Conservation (phyloP, 2,113 vertebrate species). For the Pseudolaguvia tuberculata region DNA sequence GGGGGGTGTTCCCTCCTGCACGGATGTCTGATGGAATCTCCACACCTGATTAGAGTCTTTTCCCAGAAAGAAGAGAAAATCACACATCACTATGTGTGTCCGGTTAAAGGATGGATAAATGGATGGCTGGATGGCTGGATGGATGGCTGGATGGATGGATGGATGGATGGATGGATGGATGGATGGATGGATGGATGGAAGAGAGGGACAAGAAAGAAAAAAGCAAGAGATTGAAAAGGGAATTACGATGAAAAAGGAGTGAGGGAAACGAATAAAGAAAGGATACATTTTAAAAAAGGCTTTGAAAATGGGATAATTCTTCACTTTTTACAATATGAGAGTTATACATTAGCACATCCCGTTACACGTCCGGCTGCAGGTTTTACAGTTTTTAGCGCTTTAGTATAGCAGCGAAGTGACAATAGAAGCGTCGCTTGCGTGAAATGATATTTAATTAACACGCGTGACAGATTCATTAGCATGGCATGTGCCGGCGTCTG, state of each 20-base stretch:
- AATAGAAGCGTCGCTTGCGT: neutral
- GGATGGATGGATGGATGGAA: no score
- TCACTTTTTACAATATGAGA: neutral
- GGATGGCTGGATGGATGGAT: no score
- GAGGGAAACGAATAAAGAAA: no score
- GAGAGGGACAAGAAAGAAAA: no score
- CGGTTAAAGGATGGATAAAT: no score
- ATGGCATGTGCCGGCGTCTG: neutral
- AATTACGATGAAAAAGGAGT: no score
- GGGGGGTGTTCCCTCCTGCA: neutral
- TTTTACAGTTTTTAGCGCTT: neutral
- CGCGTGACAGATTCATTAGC: constrained; percentile 14
- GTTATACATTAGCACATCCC: neutral
- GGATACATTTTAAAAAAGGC: no score
- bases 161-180: no score
- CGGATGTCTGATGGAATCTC: neutral
- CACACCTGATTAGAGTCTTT: constrained; percentile 9
- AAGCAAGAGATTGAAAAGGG: no score
- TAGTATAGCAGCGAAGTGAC: neutral
- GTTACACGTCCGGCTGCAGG: neutral
- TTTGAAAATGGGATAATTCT: no score
- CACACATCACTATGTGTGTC: neutral
- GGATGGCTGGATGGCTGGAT: no score
- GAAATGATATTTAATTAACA: constrained; percentile 31
- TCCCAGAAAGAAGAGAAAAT: constrained; percentile 5